These are phyloP conservation scores for Harlomillsia oculata DNA, from an alignment of 1,140 invertebrate species.

Conservation along the genomic window DNA sequence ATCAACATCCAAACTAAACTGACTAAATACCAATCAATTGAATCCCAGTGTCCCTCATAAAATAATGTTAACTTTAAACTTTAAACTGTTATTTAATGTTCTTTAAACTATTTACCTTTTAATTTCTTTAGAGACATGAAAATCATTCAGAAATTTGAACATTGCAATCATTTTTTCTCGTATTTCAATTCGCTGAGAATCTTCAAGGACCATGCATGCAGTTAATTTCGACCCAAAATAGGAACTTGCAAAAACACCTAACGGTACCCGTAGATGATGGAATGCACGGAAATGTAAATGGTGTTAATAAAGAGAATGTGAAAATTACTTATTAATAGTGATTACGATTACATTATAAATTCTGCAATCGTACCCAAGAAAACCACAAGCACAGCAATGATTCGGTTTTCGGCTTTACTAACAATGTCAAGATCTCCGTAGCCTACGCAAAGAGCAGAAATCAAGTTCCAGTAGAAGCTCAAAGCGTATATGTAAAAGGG, in stretches of 20 bases:
- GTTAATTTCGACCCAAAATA: slow-evolving; percentile 26
- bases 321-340: no score
- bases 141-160: slow-evolving; percentile 15
- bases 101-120: background rate
- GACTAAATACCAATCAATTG: background rate
- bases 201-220: slow-evolving; percentile 29
- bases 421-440: slow-evolving; percentile 27
- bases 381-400: slow-evolving; percentile 14
- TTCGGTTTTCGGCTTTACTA: slow-evolving; percentile 5
- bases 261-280: no score
- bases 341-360: no score
- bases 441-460: slow-evolving; percentile 16
- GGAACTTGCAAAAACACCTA: slow-evolving; percentile 11
- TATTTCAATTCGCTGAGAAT: slow-evolving; percentile 23
- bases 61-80: no score
- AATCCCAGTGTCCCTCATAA: no score
- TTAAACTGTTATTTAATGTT: no score
- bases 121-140: no score
- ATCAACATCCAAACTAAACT: background rate
- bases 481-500: slow-evolving; percentile 9
- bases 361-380: slow-evolving; percentile 15
- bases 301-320: background rate
- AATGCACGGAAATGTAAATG: no score
- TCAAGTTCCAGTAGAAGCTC: slow-evolving; percentile 24
- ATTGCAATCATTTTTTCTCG: slow-evolving; percentile 24